These are phyloP conservation scores for Notamacropus eugenii DNA, from an alignment of 2,797 vertebrate genomes.

Conservation along the genomic window DNA sequence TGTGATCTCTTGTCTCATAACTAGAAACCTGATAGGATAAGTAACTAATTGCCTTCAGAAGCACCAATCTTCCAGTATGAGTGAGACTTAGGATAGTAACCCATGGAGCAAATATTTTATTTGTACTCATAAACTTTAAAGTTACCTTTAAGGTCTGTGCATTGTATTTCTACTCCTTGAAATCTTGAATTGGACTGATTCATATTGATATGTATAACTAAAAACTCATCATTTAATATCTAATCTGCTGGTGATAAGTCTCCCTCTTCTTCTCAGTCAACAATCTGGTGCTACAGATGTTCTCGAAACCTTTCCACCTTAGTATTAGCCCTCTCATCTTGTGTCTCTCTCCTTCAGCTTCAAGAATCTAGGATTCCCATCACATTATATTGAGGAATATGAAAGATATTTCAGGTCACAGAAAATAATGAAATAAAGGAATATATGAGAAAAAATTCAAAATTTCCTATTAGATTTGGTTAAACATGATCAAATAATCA, in stretches of 20 bases:
- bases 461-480: not conserved
- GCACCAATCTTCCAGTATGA: not conserved
- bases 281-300: not conserved
- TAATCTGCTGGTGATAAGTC: not conserved
- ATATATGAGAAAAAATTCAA: not conserved
- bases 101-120: not conserved
- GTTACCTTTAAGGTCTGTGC: not conserved
- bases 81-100: not conserved
- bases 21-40: not conserved
- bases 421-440: not conserved
- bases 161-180: not conserved
- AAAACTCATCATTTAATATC: not conserved
- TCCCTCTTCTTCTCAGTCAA: not conserved
- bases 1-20: not conserved
- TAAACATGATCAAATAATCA: not conserved
- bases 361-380: not conserved
- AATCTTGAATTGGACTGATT: not conserved
- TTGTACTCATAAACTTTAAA: not conserved
- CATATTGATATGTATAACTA: not conserved
- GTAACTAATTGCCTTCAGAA: not conserved
- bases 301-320: not conserved
- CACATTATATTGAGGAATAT: not conserved
- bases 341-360: not conserved
- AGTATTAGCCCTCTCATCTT: not conserved
- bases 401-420: not conserved